Evolutionary conservation across 2,113 vertebrate species (phyloP), one percentile per base, ranked within the genome.

Genomic region (Chaetodon auriga): DNA sequence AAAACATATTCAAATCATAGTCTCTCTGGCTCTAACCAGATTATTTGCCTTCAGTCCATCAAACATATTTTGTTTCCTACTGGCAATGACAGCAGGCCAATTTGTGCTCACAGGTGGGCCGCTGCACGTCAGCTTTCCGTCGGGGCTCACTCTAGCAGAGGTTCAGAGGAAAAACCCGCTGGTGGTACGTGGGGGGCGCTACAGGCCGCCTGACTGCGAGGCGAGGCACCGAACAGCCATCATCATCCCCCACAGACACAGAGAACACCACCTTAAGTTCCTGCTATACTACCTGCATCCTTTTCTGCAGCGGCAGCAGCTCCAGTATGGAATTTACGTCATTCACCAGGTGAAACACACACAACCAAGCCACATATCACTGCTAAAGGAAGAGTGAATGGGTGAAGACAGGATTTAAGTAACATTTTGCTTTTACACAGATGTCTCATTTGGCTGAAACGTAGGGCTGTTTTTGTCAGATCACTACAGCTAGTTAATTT

Each of bases 261-360:
- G 96, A 10, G 95, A 95, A 53, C 92, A 95, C 62, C 96, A 96
- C 82, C 93, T 96, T 0, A 95, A 94, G 87, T 95, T 95, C 88
- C 90, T 97, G 8, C 95, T 96, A 4, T 97, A 96, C 87, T 94
- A 96, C 70, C 88, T 97, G 18, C 96, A 96, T 25, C 96, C 96
- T 0, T 96, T 97, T 72, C 92, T 97, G 46, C 96, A 96, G 93
- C 79, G 92, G 3, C 96, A 96, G 68, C 96, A 96, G 89, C 94
- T 97, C 43, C 92, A 86, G 63, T 97, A 96, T 18, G 92, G 95
- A 15, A 95, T 96, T 8, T 97, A 96, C 21, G 15, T 96, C 85
- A 96, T 97, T 72, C 96, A 97, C 66, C 96, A 97, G 96, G 95
- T 96, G 43, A 64, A 53, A 41, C 19, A 18, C n/a, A 12, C 49